Evolutionary conservation across 2,888 invertebrate species (phyloP).

Genomic region (Machimus rusticus): DNA sequence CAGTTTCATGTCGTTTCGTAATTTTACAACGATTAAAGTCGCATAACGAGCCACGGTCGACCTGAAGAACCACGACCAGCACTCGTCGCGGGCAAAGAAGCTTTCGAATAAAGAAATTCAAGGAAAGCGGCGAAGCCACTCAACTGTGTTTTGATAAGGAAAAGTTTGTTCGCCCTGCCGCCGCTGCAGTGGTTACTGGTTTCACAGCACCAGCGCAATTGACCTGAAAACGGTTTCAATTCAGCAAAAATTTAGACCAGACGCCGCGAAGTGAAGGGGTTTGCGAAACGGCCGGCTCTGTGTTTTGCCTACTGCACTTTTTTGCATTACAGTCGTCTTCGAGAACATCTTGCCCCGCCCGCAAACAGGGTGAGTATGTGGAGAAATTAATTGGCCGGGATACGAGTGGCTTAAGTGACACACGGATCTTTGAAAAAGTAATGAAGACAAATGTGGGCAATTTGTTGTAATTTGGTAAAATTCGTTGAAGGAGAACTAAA

Average conservation of each 20-base stretch:
- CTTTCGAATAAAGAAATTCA: not conserved
- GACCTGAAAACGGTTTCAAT: not conserved
- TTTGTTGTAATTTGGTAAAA: not conserved
- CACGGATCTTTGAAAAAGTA: not conserved
- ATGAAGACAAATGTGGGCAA: not conserved
- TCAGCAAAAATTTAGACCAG: not conserved
- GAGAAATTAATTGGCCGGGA: not conserved
- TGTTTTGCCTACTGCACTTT: not conserved
- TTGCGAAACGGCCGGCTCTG: not conserved
- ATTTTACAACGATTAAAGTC: not conserved
- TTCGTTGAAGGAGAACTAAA: not conserved
- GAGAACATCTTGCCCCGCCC: not conserved
- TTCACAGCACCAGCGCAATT: not conserved
- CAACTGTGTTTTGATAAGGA: not conserved
- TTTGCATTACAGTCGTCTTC: not conserved
- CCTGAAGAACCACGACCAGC: not conserved
- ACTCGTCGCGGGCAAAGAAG: not conserved
- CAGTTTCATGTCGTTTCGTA: not conserved
- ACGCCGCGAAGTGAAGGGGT: not conserved
- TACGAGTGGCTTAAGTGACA: not conserved
- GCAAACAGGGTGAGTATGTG: not conserved
- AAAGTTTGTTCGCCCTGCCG: not conserved
- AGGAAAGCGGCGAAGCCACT: not conserved
- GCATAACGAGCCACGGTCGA: not conserved
- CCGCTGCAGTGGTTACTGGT: not conserved